Base-by-base conservation (phyloP, 1,140 invertebrate genomes). In the Hylaeus volcanicus region DNA sequence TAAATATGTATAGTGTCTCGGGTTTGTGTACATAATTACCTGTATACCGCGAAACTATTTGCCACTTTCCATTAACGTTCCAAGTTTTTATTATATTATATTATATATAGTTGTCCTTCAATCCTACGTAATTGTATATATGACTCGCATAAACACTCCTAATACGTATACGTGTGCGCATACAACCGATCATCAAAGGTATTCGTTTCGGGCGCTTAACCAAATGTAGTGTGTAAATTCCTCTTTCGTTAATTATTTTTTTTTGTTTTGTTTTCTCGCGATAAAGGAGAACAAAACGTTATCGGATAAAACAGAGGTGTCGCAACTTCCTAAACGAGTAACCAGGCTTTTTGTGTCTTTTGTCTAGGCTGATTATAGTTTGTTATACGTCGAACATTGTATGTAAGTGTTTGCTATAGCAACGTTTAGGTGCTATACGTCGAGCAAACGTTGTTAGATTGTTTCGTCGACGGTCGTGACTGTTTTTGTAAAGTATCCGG, bases 31-130 rank as follows among this genome's bases (percentile, higher is more conserved):
- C 76, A 86, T 85, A 86, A 79, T 74, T 69, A 65, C 37, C 58
- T 81, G 69, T 82, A 87, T 88, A 83, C 61, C 26, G 53, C 12
- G 12, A 79, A 74, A 70, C 66, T 71, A 79, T 82, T 26, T 66
- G 76, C 68, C 76, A 86, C 79, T 89, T 90, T 88, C 80, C 81
- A 88, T 84, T 85, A 88, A 89, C 76, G 83, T 86, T 86, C 84
- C 84, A 86, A 14, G 51, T 86, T 83, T 79, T 85, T 72, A 71
- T 80, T 80, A 80, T 65, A 65, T 43, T 55, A 55, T 74, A 41
- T 64, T 15, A 15, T 48, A 41, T 65, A 80, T 84, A 84, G 70
- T 81, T 81, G 71, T 60, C 66, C 71, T 81, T 83, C 61, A 78
- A 82, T 86, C 41, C 51, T 79, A 64, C 74, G 43, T 84, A 79